Conservation (phyloP, 2,888 invertebrate genomes). For the Nesidiocoris tenuis region DNA sequence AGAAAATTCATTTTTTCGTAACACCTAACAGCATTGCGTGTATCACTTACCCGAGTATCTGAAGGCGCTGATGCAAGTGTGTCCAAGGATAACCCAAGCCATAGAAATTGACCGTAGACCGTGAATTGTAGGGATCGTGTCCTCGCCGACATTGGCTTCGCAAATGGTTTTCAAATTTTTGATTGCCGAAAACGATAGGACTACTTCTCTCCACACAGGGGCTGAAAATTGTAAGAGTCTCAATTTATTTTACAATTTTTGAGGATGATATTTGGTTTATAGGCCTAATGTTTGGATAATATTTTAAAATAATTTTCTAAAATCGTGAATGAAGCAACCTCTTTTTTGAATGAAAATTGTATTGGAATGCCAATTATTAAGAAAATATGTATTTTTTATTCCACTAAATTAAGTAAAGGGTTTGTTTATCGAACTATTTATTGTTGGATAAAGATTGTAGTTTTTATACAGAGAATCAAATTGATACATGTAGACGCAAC, state of each 20-base stretch:
- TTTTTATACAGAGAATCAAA: no score
- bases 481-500: no score
- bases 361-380: no score
- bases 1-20: no score
- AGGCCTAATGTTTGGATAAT: background rate
- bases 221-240: conserved; percentile 31
- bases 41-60: conserved; percentile 62
- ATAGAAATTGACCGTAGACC: conserved; percentile 61
- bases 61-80: conserved; percentile 70
- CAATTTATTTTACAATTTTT: background rate
- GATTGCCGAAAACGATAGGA: conserved; percentile 73
- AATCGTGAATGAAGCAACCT: no score
- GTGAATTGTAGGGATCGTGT: conserved; percentile 53
- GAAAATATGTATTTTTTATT: no score
- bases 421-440: no score
- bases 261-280: background rate
- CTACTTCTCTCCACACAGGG: conserved; percentile 57
- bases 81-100: conserved; percentile 67
- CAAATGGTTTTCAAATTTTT: conserved; percentile 73
- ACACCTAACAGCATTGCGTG: background rate
- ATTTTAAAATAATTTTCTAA: background rate
- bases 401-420: no score
- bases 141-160: conserved; percentile 68
- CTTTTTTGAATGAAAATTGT: no score
- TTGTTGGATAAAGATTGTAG: no score